Evolutionary conservation across 2,113 vertebrate species (phyloP).

Genomic region (Ceratotherium simum): DNA sequence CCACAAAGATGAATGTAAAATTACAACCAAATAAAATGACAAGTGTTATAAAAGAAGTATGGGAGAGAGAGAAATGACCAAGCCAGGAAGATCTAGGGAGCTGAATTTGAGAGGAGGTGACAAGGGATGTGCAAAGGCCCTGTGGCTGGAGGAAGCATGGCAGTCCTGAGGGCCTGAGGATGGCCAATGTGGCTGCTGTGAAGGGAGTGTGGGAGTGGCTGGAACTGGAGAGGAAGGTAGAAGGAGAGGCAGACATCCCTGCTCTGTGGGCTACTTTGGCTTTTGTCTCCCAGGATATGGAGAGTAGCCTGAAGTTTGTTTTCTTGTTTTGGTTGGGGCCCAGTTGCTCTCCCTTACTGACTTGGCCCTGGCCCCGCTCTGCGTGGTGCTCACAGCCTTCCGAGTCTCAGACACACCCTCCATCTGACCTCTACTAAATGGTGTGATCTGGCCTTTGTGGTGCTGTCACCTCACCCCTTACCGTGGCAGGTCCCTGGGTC

Average conservation of each 20-base stretch:
- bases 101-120: not conserved
- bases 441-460: not conserved
- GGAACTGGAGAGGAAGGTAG: accelerated
- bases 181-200: not conserved
- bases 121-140: not conserved
- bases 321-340: not conserved
- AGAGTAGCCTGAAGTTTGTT: not conserved
- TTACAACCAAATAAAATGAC: not conserved
- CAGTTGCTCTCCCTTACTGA: not conserved
- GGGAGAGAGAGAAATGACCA: not conserved
- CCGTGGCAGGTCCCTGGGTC: not conserved
- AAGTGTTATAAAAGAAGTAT: not conserved
- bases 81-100: not conserved
- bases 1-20: not conserved
- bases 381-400: not conserved
- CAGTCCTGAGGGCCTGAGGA: not conserved
- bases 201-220: accelerated
- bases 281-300: accelerated
- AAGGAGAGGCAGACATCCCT: not conserved
- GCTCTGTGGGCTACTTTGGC: accelerated
- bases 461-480: accelerated
- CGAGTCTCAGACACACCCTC: not conserved
- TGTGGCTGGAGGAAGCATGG: not conserved
- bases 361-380: too few species aligned
- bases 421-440: not conserved